Conservation (phyloP, 2,113 vertebrate species). For the Cyanistes caeruleus region DNA sequence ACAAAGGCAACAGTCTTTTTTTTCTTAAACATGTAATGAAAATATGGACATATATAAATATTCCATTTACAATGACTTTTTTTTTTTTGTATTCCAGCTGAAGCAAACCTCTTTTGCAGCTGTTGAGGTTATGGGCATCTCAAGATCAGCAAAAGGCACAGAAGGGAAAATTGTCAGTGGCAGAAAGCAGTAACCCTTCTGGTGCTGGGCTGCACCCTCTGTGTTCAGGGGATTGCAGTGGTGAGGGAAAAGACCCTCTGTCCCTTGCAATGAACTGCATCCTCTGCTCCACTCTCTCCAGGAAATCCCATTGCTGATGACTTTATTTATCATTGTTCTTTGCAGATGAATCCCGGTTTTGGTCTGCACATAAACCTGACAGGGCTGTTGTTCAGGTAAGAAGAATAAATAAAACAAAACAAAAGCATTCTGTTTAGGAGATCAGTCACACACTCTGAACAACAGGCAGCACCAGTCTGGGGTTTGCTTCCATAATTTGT, state of each 20-base stretch:
- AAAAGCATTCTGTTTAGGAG: background rate
- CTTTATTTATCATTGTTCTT: background rate
- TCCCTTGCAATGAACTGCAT: background rate
- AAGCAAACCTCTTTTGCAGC: background rate
- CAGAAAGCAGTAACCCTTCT: background rate
- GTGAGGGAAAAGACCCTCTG: background rate
- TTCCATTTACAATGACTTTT: background rate
- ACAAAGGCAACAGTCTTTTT: fast-evolving
- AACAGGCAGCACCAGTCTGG: background rate
- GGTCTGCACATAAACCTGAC: background rate
- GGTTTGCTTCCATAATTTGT: background rate
- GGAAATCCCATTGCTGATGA: background rate
- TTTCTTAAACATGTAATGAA: background rate
- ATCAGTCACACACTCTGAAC: background rate
- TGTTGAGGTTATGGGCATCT: background rate
- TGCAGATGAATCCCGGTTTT: background rate
- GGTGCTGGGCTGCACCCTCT: background rate
- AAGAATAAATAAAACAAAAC: background rate
- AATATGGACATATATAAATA: background rate
- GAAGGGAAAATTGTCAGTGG: background rate
- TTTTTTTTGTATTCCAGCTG: background rate
- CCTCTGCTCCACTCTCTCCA: background rate
- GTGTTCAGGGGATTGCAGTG: background rate
- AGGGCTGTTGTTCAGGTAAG: background rate
- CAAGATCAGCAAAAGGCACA: background rate